These are phyloP conservation scores for Tachina lurida DNA, from an alignment of 2,888 invertebrate genomes.

Conservation along the genomic window DNA sequence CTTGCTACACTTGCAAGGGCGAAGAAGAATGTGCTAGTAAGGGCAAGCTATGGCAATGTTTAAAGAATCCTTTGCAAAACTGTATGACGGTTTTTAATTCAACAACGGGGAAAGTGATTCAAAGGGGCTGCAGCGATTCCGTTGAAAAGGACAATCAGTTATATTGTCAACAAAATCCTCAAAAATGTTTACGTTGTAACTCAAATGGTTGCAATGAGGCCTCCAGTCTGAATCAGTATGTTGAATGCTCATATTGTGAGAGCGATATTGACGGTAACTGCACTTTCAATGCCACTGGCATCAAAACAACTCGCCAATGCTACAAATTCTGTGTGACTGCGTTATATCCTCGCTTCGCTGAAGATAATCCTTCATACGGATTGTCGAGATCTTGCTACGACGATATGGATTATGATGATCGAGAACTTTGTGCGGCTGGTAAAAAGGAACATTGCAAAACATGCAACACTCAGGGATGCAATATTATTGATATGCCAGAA, in stretches of 20 bases:
- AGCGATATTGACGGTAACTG: constrained; percentile 74
- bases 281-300: constrained; percentile 60
- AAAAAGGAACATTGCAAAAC: constrained; percentile 74
- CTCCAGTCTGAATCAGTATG: constrained; percentile 73
- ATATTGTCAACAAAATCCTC: constrained; percentile 75
- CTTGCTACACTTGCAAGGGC: constrained; percentile 75
- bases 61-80: constrained; percentile 74
- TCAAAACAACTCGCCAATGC: constrained; percentile 75
- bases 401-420: constrained; percentile 78
- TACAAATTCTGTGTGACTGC: constrained; percentile 78
- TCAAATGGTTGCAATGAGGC: constrained; percentile 80
- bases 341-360: constrained; percentile 74
- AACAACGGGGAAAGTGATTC: constrained; percentile 73
- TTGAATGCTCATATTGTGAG: constrained; percentile 78
- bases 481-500: constrained; percentile 73
- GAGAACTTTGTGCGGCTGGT: constrained; percentile 74
- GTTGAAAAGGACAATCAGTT: constrained; percentile 67
- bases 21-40: constrained; percentile 69
- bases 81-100: constrained; percentile 78
- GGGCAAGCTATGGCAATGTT: constrained; percentile 72
- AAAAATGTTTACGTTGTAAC: constrained; percentile 78
- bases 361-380: constrained; percentile 77
- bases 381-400: constrained; percentile 78
- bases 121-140: constrained; percentile 77
- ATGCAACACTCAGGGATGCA: constrained; percentile 76